These are phyloP conservation scores for Limonius californicus DNA, from an alignment of 1,140 invertebrate species.

Conservation along the genomic window DNA sequence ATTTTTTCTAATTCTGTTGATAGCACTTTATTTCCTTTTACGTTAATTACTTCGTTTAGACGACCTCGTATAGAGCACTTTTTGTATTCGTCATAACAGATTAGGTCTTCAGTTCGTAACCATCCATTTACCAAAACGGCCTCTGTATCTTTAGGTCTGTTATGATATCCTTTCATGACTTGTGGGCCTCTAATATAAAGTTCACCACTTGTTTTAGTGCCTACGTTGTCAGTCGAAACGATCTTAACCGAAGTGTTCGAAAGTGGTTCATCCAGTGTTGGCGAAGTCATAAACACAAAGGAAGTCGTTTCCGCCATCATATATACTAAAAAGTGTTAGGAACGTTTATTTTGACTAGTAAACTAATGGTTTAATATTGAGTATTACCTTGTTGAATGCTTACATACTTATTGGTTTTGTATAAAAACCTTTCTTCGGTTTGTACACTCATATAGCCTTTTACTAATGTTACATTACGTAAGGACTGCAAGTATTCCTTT, in stretches of 20 bases:
- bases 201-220: slow-evolving; percentile 58
- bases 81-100: slow-evolving; percentile 59
- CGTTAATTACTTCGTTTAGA: slow-evolving; percentile 83
- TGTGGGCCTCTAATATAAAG: slow-evolving; percentile 63
- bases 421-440: slow-evolving; percentile 56
- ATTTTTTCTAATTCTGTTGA: slow-evolving; percentile 85
- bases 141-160: slow-evolving; percentile 65
- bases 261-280: slow-evolving; percentile 53
- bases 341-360: slow-evolving; percentile 16
- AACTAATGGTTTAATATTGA: too few relatives aligned
- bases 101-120: slow-evolving; percentile 75
- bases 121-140: slow-evolving; percentile 67
- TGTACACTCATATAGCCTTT: slow-evolving; percentile 65
- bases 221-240: slow-evolving; percentile 52
- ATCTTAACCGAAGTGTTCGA: slow-evolving; percentile 64
- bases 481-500: slow-evolving; percentile 53
- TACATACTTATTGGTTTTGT: slow-evolving; percentile 45
- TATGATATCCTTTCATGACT: slow-evolving; percentile 70
- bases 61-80: slow-evolving; percentile 70
- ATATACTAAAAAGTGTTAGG: slow-evolving; percentile 50
- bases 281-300: slow-evolving; percentile 41
- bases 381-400: slow-evolving; percentile 48
- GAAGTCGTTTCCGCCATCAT: slow-evolving; percentile 63
- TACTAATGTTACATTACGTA: slow-evolving; percentile 58
- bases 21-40: slow-evolving; percentile 77